These are phyloP conservation scores for Tanypteryx hageni DNA, from an alignment of 2,888 invertebrate genomes.

Conservation along the genomic window DNA sequence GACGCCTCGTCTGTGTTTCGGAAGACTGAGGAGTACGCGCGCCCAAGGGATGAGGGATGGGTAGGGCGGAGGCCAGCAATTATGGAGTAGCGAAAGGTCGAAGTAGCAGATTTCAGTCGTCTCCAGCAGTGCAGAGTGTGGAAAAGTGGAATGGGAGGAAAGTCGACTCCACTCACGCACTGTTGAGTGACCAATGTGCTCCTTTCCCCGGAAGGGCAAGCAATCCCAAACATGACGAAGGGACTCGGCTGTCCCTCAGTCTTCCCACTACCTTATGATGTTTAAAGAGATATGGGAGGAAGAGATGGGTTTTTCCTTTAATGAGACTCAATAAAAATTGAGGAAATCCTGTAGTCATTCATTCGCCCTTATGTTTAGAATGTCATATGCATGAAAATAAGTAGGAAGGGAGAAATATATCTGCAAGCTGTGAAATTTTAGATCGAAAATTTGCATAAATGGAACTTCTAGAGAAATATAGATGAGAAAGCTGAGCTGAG, in stretches of 20 bases:
- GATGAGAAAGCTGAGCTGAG: no score
- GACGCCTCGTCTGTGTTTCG: background rate
- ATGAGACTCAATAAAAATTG: no score
- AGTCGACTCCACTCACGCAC: background rate
- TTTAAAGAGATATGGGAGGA: no score
- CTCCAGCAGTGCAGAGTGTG: background rate
- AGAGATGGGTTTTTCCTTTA: no score
- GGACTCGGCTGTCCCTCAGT: background rate
- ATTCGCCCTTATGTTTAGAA: no score
- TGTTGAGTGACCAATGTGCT: slow-evolving; percentile 55
- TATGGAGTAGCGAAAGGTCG: slow-evolving; percentile 56
- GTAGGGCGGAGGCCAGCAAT: background rate
- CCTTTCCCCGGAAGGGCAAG: background rate
- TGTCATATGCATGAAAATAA: no score
- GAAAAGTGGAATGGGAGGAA: background rate
- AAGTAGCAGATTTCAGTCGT: slow-evolving; percentile 11
- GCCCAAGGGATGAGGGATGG: background rate
- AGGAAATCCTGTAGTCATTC: no score
- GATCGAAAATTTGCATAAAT: no score
- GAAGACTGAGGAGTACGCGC: background rate
- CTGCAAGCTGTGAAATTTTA: no score
- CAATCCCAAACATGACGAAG: background rate
- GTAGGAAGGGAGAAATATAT: no score
- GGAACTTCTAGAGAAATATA: no score
- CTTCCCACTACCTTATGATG: no score